Conservation (phyloP, 2,888 invertebrate genomes). For the Coelinius sp. region DNA sequence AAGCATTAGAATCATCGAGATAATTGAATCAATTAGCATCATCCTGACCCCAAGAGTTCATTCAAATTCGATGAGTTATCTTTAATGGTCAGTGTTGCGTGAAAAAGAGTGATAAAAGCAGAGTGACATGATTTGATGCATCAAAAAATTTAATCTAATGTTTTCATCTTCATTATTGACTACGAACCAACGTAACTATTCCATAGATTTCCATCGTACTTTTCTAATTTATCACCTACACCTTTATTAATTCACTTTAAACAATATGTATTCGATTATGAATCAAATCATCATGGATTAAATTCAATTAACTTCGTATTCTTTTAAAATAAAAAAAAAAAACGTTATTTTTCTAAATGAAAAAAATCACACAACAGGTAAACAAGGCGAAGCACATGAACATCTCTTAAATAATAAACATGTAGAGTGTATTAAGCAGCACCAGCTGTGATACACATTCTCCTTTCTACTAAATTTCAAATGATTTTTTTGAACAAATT, state of each 20-base stretch:
- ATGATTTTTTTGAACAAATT: slow-evolving; percentile 21
- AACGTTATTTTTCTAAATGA: not conserved
- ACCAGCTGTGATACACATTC: slow-evolving; percentile 31
- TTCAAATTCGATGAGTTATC: not conserved
- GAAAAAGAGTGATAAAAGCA: not conserved
- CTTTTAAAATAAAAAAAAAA: not conserved
- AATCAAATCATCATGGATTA: not conserved
- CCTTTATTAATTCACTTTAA: not conserved
- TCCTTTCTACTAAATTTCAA: not conserved
- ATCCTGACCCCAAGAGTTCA: not conserved
- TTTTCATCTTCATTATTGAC: slow-evolving; percentile 8
- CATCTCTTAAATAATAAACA: slow-evolving; percentile 15
- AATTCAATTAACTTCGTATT: not conserved
- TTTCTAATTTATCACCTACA: not conserved
- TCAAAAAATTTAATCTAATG: not conserved
- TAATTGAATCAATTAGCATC: not conserved
- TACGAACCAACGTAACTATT: slow-evolving; percentile 17
- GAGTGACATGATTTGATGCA: slow-evolving; percentile 7
- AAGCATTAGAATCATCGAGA: not conserved
- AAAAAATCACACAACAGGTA: not conserved
- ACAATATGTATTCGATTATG: not conserved
- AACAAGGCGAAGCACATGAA: not conserved
- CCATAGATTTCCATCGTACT: not conserved
- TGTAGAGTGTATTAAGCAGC: slow-evolving; percentile 21
- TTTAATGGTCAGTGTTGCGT: not conserved